Conservation (phyloP, 2,888 invertebrate genomes). For the Cataglyphis cursor region DNA sequence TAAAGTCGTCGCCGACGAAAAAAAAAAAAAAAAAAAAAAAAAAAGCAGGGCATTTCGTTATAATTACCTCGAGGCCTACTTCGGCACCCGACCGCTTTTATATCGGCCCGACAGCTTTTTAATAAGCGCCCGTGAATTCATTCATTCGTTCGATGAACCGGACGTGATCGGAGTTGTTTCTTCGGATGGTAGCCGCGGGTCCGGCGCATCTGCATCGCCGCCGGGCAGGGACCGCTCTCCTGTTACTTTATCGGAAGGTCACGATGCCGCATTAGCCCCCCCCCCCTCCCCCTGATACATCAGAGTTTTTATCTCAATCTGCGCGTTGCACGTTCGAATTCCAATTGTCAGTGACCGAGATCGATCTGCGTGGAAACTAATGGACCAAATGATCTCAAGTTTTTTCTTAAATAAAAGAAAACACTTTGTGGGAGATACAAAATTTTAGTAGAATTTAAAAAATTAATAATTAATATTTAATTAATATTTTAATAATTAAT, state of each 20-base stretch:
- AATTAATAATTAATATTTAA: too few species aligned
- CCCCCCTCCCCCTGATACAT: neutral
- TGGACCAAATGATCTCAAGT: too few species aligned
- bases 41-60: conserved; percentile 9
- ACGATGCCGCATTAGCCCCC: neutral
- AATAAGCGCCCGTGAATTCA: conserved; percentile 19
- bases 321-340: neutral
- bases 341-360: neutral
- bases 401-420: too few species aligned
- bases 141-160: conserved; percentile 19
- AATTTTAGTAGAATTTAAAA: too few species aligned
- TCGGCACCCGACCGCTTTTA: neutral
- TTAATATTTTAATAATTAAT: too few species aligned
- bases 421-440: too few species aligned
- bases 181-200: neutral
- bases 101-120: conserved; percentile 25
- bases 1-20: conserved; percentile 30
- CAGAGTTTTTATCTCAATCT: neutral
- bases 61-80: conserved; percentile 41
- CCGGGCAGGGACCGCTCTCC: neutral
- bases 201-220: conserved; percentile 5
- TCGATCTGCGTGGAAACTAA: neutral
- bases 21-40: too few species aligned
- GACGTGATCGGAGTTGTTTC: neutral
- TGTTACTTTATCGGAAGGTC: conserved; percentile 17